Evolutionary conservation across 1,140 invertebrate genomes (phyloP).

Genomic region (Heliconius hewitsoni): DNA sequence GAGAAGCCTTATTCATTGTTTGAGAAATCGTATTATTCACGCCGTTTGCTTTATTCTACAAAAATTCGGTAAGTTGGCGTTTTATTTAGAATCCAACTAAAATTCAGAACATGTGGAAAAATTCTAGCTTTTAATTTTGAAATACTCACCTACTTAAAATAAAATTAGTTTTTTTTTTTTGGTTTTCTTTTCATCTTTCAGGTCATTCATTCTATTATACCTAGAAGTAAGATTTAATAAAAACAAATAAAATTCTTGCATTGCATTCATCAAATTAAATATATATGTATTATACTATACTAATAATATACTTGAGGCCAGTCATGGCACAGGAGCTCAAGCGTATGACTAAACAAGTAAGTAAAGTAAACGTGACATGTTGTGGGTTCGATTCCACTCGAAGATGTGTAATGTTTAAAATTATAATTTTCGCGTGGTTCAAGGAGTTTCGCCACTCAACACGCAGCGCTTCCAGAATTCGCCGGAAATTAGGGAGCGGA

Average conservation of each 20-base stretch:
- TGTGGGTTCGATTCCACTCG: no score
- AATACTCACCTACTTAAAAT: background rate
- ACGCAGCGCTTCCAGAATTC: no score
- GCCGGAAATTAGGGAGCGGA: no score
- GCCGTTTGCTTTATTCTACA: slow-evolving; percentile 23
- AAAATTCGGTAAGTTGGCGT: slow-evolving; percentile 6
- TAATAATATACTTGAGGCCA: no score
- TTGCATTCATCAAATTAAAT: background rate
- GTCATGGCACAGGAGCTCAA: no score
- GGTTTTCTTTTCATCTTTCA: background rate
- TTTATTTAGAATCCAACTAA: slow-evolving; percentile 5
- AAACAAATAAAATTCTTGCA: background rate
- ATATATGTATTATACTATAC: no score
- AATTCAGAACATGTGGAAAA: background rate
- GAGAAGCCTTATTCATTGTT: slow-evolving; percentile 47
- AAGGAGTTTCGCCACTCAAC: no score
- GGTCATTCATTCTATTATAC: slow-evolving; percentile 6
- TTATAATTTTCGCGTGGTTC: no score
- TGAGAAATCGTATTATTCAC: slow-evolving; percentile 42
- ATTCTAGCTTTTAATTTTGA: background rate
- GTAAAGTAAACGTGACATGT: no score
- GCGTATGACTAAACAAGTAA: no score
- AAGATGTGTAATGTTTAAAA: no score
- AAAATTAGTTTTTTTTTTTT: background rate
- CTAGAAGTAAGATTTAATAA: background rate